Conservation (phyloP, 2,797 vertebrate species). For the Phaenicophaeus curvirostris region DNA sequence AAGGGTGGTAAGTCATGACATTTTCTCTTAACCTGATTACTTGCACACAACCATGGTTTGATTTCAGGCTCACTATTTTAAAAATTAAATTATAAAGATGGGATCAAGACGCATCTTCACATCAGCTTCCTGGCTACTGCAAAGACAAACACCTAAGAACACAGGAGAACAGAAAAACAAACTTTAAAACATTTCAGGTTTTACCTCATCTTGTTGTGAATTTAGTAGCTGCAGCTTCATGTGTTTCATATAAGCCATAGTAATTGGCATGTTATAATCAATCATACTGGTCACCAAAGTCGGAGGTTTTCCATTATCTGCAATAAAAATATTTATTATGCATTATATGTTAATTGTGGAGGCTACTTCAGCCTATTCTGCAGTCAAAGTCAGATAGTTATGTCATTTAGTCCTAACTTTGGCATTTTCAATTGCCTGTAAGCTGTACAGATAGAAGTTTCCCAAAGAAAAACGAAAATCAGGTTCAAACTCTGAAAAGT, state of each 20-base stretch:
- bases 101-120: neutral
- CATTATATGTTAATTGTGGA: neutral
- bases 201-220: constrained; percentile 86
- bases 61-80: neutral
- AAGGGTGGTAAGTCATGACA: neutral
- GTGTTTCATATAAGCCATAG: constrained; percentile 89
- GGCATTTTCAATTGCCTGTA: neutral
- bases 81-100: neutral
- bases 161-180: neutral
- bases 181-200: neutral
- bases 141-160: neutral
- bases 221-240: constrained; percentile 85
- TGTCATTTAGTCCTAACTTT: neutral
- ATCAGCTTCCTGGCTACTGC: neutral
- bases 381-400: neutral
- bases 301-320: constrained; percentile 86
- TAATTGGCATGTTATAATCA: constrained; percentile 88
- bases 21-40: neutral
- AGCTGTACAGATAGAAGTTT: neutral
- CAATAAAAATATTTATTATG: constrained; percentile 54
- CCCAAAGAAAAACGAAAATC: neutral
- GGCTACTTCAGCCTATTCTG: neutral
- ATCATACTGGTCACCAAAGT: constrained; percentile 87
- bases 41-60: neutral
- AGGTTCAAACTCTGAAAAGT: neutral